Conservation (phyloP, 2,888 invertebrate genomes). For the Xylota sylvarum region DNA sequence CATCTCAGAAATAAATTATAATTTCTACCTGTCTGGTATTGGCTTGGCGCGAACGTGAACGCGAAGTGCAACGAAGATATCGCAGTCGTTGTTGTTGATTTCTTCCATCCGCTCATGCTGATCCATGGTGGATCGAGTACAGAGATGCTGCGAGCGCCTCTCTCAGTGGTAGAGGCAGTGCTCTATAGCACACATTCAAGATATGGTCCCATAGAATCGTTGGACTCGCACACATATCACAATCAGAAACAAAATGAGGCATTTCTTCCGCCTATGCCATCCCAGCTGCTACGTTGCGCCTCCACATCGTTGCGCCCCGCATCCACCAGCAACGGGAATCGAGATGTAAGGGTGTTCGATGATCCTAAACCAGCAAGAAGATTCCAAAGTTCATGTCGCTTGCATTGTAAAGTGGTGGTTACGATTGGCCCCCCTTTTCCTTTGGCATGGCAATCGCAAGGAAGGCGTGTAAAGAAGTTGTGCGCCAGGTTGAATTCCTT, state of each 20-base stretch:
- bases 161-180: conserved; percentile 49
- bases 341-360: conserved; percentile 73
- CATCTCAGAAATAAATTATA: conserved; percentile 75
- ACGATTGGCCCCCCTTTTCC: conserved; percentile 67
- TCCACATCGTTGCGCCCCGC: conserved; percentile 27
- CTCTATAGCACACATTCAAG: conserved; percentile 38
- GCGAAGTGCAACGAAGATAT: conserved; percentile 58
- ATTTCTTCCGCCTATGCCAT: conserved; percentile 70
- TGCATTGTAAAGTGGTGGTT: conserved; percentile 74
- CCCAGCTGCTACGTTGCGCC: conserved; percentile 47
- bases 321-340: conserved; percentile 39
- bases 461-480: conserved; percentile 76
- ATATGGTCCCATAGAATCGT: conserved; percentile 13
- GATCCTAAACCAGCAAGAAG: conserved; percentile 71
- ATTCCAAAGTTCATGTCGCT: conserved; percentile 76
- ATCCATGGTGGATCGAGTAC: conserved; percentile 66
- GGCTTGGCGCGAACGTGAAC: conserved; percentile 53
- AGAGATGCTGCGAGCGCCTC: conserved; percentile 63
- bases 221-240: conserved; percentile 62
- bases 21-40: conserved; percentile 76
- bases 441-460: conserved; percentile 32
- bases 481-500: conserved; percentile 68
- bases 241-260: conserved; percentile 75
- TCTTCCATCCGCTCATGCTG: conserved; percentile 65
- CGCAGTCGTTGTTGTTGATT: conserved; percentile 55